phyloP scores from a whole-genome alignment of 2,797 vertebrate species.

The Halcyon chelicuti region DNA sequence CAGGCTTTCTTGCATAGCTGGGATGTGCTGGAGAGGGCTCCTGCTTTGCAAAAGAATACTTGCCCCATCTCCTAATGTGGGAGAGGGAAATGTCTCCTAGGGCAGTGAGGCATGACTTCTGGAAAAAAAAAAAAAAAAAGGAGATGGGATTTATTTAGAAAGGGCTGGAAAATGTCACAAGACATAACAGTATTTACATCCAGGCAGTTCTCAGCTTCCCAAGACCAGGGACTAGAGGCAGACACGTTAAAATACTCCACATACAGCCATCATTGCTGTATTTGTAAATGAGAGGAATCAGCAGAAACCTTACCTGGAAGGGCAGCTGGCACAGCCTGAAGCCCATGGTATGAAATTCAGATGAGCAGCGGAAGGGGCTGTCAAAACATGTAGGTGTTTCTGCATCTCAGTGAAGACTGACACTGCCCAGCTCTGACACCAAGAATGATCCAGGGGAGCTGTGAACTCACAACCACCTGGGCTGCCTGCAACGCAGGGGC shows the following conservation, averaged over 20 bases:
- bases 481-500: background rate
- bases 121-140: background rate
- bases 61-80: background rate
- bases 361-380: background rate
- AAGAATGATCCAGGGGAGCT: background rate
- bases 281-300: background rate
- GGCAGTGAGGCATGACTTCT: background rate
- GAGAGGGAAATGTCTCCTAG: background rate
- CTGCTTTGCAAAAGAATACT: background rate
- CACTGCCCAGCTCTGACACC: background rate
- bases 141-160: background rate
- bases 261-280: background rate
- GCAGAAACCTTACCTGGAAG: background rate
- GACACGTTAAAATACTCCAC: background rate
- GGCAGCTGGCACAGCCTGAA: background rate
- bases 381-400: background rate
- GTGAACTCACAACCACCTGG: rapidly evolving
- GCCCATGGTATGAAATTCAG: background rate
- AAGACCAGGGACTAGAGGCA: background rate
- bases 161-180: background rate
- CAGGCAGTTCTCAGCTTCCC: background rate
- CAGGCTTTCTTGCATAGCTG: background rate
- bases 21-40: background rate
- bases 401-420: background rate
- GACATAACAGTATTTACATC: background rate